phyloP scores from a whole-genome alignment of 1,140 invertebrate genomes.

The Leptinotarsa lineolata region DNA sequence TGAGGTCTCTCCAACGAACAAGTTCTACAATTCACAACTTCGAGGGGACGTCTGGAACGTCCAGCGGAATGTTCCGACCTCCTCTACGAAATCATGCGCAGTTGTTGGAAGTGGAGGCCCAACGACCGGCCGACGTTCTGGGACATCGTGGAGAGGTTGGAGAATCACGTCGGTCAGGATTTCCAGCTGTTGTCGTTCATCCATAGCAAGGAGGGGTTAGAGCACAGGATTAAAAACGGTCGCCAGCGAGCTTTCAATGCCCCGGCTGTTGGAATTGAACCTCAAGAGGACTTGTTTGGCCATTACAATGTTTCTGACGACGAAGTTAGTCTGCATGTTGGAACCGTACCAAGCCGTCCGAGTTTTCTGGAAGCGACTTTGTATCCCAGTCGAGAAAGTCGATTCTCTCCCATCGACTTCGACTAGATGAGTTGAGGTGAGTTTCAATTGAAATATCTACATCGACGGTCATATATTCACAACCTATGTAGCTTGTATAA shows the following conservation, averaged over 20 bases:
- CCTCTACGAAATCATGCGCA: conserved; percentile 57
- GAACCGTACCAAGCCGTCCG: conserved; percentile 14
- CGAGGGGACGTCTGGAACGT: conserved; percentile 66
- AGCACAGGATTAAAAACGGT: conserved; percentile 38
- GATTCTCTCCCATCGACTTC: background rate
- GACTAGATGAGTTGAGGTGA: background rate
- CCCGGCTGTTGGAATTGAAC: conserved; percentile 37
- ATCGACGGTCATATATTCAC: background rate
- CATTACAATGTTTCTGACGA: conserved; percentile 24
- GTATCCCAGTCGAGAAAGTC: background rate
- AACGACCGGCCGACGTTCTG: conserved; percentile 78
- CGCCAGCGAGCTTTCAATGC: conserved; percentile 42
- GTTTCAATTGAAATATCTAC: background rate
- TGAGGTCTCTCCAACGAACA: conserved; percentile 63
- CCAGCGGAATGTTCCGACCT: conserved; percentile 61
- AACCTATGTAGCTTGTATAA: too few relatives aligned
- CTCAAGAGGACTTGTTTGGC: background rate
- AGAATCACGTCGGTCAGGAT: conserved; percentile 61
- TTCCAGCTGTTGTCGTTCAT: conserved; percentile 79
- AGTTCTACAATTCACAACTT: conserved; percentile 69
- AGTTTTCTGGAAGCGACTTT: conserved; percentile 19
- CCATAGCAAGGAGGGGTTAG: conserved; percentile 62
- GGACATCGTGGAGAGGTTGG: conserved; percentile 70
- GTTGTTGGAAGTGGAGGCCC: conserved; percentile 59
- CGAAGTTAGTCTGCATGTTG: conserved; percentile 27